Percentiles rank a stretch among this genome's conserved stretches.
Evolutionary conservation across 1,140 invertebrate species (phyloP).

Genomic region (Drosophila neocordata): DNA sequence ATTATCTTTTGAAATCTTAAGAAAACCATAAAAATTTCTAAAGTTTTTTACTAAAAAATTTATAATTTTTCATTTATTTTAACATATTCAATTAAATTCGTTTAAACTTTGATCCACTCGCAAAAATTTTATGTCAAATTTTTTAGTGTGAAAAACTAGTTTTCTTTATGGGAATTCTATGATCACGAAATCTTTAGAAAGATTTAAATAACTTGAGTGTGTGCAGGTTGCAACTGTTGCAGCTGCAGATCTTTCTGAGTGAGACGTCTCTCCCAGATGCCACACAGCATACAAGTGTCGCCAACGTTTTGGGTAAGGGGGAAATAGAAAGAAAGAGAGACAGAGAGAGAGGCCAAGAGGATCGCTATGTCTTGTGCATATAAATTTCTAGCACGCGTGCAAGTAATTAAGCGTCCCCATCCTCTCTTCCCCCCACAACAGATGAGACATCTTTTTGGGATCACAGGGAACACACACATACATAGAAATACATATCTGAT

Average conservation of each 20-base stretch:
- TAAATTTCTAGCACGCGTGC: slow-evolving; percentile 78
- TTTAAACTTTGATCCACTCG: not conserved
- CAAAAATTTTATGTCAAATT: not conserved
- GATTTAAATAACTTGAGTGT: slow-evolving; percentile 52
- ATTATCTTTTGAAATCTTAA: too few species aligned
- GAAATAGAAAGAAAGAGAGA: not conserved
- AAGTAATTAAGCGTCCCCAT: slow-evolving; percentile 66
- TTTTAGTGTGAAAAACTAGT: not conserved
- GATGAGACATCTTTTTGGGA: slow-evolving; percentile 70
- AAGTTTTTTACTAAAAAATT: not conserved
- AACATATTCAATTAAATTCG: not conserved
- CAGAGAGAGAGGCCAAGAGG: not conserved
- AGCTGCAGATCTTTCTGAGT: slow-evolving; percentile 39
- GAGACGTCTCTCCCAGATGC: slow-evolving; percentile 37
- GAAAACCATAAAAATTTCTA: too few species aligned
- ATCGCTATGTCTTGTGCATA: slow-evolving; percentile 37
- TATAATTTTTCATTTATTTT: not conserved
- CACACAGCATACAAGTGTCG: slow-evolving; percentile 29
- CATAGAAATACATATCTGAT: slow-evolving; percentile 44
- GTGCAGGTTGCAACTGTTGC: slow-evolving; percentile 19
- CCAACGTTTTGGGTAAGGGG: not conserved
- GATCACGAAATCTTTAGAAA: slow-evolving; percentile 19
- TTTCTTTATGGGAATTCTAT: slow-evolving; percentile 2
- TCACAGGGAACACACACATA: slow-evolving; percentile 26
- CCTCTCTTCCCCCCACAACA: slow-evolving; percentile 29